These are phyloP conservation scores for Criorhina ranunculi DNA, from an alignment of 2,888 invertebrate genomes.

Conservation along the genomic window DNA sequence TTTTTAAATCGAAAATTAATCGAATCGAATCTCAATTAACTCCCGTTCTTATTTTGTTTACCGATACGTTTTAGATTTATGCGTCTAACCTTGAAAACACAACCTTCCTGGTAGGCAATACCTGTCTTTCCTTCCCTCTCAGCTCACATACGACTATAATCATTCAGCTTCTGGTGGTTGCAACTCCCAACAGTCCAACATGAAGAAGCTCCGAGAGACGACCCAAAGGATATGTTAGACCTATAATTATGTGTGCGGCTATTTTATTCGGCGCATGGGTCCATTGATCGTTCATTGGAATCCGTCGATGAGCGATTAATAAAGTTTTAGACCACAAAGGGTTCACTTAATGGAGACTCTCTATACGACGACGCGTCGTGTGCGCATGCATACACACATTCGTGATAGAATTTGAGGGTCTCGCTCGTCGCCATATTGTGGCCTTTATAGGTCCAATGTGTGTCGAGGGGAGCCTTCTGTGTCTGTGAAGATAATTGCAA, in stretches of 20 bases:
- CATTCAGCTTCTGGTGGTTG: constrained; percentile 41
- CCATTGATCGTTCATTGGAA: constrained; percentile 57
- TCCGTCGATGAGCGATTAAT: constrained; percentile 67
- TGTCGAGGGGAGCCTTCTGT: constrained; percentile 18
- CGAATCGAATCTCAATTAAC: constrained; percentile 19
- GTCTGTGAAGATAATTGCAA: constrained; percentile 61
- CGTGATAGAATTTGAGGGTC: constrained; percentile 62
- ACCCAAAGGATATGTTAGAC: constrained; percentile 59
- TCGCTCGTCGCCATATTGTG: constrained; percentile 28
- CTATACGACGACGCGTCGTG: too few relatives aligned
- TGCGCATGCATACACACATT: constrained; percentile 12
- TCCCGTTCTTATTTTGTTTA: constrained; percentile 27
- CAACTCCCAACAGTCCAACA: constrained; percentile 4
- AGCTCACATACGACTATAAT: constrained; percentile 4
- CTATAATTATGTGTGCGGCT: constrained; percentile 57
- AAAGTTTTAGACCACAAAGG: constrained; percentile 54
- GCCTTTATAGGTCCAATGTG: constrained; percentile 53
- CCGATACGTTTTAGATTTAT: constrained; percentile 40
- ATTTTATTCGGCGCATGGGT: constrained; percentile 58
- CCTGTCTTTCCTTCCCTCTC: not conserved
- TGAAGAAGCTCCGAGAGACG: constrained; percentile 47
- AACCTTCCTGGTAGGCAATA: constrained; percentile 14
- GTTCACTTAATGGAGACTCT: constrained; percentile 16
- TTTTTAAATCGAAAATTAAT: constrained; percentile 8
- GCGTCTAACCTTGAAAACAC: constrained; percentile 51